Percentiles rank a stretch among this genome's conserved stretches.
phyloP scores from a whole-genome alignment of 2,888 invertebrate genomes.

The Parnassius orleans region DNA sequence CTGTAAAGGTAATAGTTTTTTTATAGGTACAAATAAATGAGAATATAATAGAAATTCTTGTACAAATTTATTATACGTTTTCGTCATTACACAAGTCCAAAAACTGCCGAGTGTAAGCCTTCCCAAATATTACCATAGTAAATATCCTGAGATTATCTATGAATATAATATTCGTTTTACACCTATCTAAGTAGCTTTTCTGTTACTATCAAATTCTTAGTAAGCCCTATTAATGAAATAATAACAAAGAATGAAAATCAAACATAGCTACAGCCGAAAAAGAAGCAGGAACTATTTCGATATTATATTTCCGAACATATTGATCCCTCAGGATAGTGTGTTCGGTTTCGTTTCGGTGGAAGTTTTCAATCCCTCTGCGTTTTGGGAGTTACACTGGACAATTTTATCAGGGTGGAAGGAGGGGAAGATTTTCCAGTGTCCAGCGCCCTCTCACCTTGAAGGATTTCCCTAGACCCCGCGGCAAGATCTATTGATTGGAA shows the following conservation, averaged over 20 bases:
- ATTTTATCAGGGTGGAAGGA: slow-evolving; percentile 73
- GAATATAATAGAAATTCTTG: too few relatives aligned
- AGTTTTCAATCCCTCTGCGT: slow-evolving; percentile 79
- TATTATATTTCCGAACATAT: slow-evolving; percentile 77
- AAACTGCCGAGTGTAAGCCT: too few relatives aligned
- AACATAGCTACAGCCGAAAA: slow-evolving; percentile 50
- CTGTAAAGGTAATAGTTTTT: too few relatives aligned
- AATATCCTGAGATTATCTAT: too few relatives aligned
- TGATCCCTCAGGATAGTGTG: slow-evolving; percentile 73
- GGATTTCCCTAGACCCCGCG: slow-evolving; percentile 67
- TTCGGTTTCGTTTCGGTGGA: slow-evolving; percentile 75
- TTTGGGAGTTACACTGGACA: slow-evolving; percentile 79
- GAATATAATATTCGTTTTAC: too few relatives aligned
- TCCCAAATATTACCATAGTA: too few relatives aligned
- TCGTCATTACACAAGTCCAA: too few relatives aligned
- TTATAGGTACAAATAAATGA: too few relatives aligned
- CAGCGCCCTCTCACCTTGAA: slow-evolving; percentile 71
- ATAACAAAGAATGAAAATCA: slow-evolving; percentile 51
- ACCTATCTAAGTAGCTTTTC: too few relatives aligned
- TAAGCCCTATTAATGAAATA: slow-evolving; percentile 46
- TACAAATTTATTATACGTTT: too few relatives aligned
- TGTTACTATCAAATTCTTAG: neutral
- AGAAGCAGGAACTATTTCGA: slow-evolving; percentile 64
- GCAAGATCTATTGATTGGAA: slow-evolving; percentile 64
- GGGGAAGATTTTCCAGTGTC: slow-evolving; percentile 76